phyloP scores from a whole-genome alignment of 2,888 invertebrate genomes.

The Nephrotoma guestfalica region DNA sequence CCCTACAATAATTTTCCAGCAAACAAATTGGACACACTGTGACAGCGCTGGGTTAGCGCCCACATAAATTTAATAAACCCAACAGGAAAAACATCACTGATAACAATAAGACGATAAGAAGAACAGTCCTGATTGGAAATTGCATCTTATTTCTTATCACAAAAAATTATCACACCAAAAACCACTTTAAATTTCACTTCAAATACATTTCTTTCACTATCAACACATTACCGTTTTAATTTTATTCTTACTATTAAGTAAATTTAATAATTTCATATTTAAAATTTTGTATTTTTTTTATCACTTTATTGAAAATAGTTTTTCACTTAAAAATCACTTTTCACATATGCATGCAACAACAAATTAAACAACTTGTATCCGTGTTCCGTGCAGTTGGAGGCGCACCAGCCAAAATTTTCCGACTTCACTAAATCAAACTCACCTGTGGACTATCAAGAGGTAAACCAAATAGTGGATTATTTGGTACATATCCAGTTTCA shows the following conservation, averaged over 20 bases:
- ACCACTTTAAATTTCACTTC: background rate
- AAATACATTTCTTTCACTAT: background rate
- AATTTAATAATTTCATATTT: background rate
- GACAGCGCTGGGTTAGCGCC: too few species aligned
- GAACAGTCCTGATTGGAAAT: too few species aligned
- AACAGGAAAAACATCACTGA: too few species aligned
- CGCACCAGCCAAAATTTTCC: background rate
- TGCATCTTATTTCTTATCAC: background rate
- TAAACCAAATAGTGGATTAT: conserved; percentile 34
- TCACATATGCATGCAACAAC: background rate
- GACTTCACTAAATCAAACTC: conserved; percentile 14
- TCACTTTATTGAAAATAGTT: background rate
- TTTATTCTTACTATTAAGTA: background rate
- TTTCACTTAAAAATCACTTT: background rate
- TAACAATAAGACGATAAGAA: too few species aligned
- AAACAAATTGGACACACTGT: too few species aligned
- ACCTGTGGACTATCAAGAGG: conserved; percentile 35
- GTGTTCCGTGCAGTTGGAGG: background rate
- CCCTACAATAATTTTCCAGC: too few species aligned
- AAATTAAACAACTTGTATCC: background rate
- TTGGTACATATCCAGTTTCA: conserved; percentile 34
- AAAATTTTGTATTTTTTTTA: background rate
- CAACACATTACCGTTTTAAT: background rate
- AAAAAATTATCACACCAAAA: background rate
- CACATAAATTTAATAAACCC: too few species aligned